Evolutionary conservation across 2,888 invertebrate genomes (phyloP).

Genomic region (Siphonodentalium dalli): DNA sequence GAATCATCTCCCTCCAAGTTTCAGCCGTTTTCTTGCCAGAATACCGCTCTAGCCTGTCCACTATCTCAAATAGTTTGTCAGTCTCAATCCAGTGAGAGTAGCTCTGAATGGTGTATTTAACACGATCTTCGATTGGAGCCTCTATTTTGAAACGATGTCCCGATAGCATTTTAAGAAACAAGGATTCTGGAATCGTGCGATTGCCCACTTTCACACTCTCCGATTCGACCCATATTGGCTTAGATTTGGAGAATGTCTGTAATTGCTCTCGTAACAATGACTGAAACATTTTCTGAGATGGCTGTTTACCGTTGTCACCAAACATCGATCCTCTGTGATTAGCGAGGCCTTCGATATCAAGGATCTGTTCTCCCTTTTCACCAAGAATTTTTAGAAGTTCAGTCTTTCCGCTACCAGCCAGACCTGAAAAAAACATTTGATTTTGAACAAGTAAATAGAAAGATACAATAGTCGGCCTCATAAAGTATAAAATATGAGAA

Average conservation of each 20-base stretch:
- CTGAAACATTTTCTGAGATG: slow-evolving; percentile 39
- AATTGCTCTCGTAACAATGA: slow-evolving; percentile 28
- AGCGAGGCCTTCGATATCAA: slow-evolving; percentile 44
- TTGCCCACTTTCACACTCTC: slow-evolving; percentile 42
- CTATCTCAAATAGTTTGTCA: slow-evolving; percentile 22
- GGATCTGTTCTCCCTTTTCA: slow-evolving; percentile 36
- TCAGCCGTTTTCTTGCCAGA: slow-evolving; percentile 29
- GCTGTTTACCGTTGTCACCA: slow-evolving; percentile 40
- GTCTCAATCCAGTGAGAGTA: slow-evolving; percentile 39
- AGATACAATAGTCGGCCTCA: no score
- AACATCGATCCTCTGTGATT: slow-evolving; percentile 45
- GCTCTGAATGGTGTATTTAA: slow-evolving; percentile 35
- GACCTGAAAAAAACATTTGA: slow-evolving; percentile 31
- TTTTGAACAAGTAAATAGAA: no score
- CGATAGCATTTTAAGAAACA: slow-evolving; percentile 32
- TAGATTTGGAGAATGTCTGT: slow-evolving; percentile 18
- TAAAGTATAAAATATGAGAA: no score
- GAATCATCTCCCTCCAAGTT: slow-evolving; percentile 33
- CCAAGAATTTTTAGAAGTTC: slow-evolving; percentile 31
- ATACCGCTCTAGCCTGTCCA: slow-evolving; percentile 29
- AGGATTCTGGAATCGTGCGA: slow-evolving; percentile 25
- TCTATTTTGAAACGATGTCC: slow-evolving; percentile 31
- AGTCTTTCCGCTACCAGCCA: slow-evolving; percentile 45
- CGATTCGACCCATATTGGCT: slow-evolving; percentile 44
- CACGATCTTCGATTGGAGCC: slow-evolving; percentile 38